Percentiles rank a stretch among this genome's conserved stretches.
Evolutionary conservation across 2,113 vertebrate genomes (phyloP).

Genomic region (Shinisaurus crocodilurus): DNA sequence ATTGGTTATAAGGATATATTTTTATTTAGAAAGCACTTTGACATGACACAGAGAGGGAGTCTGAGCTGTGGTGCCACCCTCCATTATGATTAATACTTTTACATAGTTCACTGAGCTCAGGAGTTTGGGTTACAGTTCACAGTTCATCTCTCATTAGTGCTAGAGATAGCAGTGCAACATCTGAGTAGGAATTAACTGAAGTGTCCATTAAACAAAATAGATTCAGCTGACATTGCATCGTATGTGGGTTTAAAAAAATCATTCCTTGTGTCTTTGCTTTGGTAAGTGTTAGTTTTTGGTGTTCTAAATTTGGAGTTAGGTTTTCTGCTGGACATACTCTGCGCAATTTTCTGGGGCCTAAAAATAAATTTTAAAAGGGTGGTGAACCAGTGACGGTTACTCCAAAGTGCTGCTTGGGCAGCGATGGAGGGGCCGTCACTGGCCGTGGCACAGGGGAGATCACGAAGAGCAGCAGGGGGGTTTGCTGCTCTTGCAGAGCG

Average conservation of each 20-base stretch:
- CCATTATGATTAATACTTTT: background rate
- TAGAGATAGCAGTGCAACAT: background rate
- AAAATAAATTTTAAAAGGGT: no score
- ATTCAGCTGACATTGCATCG: background rate
- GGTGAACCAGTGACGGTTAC: no score
- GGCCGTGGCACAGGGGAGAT: no score
- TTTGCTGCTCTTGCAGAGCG: no score
- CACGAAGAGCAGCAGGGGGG: no score
- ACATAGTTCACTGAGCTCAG: background rate
- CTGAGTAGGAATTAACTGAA: background rate
- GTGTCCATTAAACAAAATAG: background rate
- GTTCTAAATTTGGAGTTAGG: constrained; percentile 2
- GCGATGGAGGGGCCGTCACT: no score
- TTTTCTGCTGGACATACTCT: constrained; percentile 19
- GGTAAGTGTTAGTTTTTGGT: background rate
- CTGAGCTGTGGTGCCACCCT: background rate
- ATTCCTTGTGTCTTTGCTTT: background rate
- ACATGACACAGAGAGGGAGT: background rate
- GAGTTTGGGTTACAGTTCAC: background rate
- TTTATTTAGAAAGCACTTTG: constrained; percentile 8
- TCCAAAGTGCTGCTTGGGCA: no score
- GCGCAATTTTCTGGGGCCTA: no score
- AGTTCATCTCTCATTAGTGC: background rate
- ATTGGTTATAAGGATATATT: background rate
- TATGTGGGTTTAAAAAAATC: constrained; percentile 1